Base-by-base conservation (phyloP, 53 echinoderm and acorn worm species). In the Hippasteria phrygiana region DNA sequence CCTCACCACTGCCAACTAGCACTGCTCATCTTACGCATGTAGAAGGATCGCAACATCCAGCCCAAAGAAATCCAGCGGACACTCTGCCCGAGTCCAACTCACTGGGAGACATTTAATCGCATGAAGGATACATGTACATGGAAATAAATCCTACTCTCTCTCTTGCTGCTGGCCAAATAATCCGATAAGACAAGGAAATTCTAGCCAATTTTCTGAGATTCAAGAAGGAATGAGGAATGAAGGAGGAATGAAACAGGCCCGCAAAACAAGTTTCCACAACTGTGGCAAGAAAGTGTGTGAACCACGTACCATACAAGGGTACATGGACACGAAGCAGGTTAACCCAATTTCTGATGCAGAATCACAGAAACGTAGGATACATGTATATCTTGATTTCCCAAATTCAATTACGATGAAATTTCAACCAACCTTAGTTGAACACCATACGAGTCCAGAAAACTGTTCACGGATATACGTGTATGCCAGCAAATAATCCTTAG, bases 381-480 rank as follows among this genome's bases (percentile, higher is more conserved):
- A 27, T 18, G 14, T 6, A 33, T 33, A 69, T 69, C n/a, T n/a
- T n/a, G n/a, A n/a, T n/a, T n/a, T 43, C 28, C 43, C 9, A 78
- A 55, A 78, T 78, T 78, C 37, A 78, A 78, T 78, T 78, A 55
- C 35, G 78, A 27, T 78, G 78, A 78, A 78, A 78, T 55, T 78
- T 77, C 54, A 77, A 50, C n/a, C 32, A 22, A 28, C 31, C 37
- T 55, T 40, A 39, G 55, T 22, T 31, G 24, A n/a, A 78, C 59
- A 39, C 36, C 62, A 40, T 17, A 56, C 11, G 39, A 54, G 55
- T 37, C 22, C 55, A 1, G 45, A 14, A 18, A 37, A 33, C 31
- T n/a, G n/a, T 10, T 4, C 27, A 4, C n/a, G n/a, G 41, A 74
- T 48, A 46, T 22, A 74, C 51, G 16, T 51, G 59, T 59, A 59